Base-by-base conservation (phyloP, 2,113 vertebrate species). In the Corythornis cristatus region DNA sequence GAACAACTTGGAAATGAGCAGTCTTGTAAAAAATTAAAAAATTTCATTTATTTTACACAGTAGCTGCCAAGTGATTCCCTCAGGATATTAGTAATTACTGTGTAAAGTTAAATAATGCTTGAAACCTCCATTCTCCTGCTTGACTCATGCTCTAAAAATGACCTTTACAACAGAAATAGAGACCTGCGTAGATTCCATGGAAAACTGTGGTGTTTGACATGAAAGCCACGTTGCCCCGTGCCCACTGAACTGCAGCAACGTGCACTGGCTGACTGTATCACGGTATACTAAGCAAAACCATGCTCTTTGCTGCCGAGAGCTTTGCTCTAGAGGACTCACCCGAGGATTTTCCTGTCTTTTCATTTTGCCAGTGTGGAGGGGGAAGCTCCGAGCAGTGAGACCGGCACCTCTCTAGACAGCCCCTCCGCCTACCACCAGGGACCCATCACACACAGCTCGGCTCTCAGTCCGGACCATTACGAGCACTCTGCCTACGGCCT, bases 381-480 rank as follows among this genome's bases (percentile, higher is more conserved):
- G 53, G 99, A 99, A 96, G 98, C 97, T 95, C 97, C 99, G 26
- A 98, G 98, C 92, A 97, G 98, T 11, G 98, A 99, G 93, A 97
- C 98, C 7, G 98, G 98, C 67, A 97, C 98, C 2, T 98, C 99
- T 68, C 93, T 99, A 97, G 99, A 99, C 23, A 98, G 98, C 83
- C 97, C 98, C 22, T 98, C 98, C 0, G 93, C 97, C 54, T 99
- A 98, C 97, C 97, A 97, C 58, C 98, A 98, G 83, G 98, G 98
- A 48, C 98, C 99, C 33, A 96, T 99, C 96, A 98, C 96, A 13
- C 98, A 98, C 73, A 96, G 98, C 46, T 96, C 98, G 11, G 97
- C 98, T 42, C 91, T 98, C 31, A 97, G 98, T 77, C 98, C 98
- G 1, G 98, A 99, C 80, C 98, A 98, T 85, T 99, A 98, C 90